phyloP scores from a whole-genome alignment of 2,888 invertebrate species.

The Limnephilus auricula region DNA sequence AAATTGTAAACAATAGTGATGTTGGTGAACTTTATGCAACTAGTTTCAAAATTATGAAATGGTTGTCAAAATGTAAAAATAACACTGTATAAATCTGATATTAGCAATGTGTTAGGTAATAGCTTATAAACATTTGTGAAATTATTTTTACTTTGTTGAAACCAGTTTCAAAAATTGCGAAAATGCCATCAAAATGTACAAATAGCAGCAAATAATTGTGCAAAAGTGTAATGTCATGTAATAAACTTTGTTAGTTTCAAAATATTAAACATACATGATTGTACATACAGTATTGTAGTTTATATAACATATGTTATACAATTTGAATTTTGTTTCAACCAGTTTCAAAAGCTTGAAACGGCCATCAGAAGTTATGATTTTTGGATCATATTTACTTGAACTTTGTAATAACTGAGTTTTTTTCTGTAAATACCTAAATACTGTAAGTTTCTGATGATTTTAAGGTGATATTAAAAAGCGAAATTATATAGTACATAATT shows the following conservation, averaged over 20 bases:
- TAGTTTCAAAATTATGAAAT: too few relatives aligned
- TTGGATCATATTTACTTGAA: background rate
- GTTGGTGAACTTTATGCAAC: too few relatives aligned
- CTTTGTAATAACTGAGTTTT: background rate
- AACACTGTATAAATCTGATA: too few relatives aligned
- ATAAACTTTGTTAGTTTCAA: background rate
- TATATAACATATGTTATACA: background rate
- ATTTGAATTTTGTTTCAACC: background rate
- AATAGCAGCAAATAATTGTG: background rate
- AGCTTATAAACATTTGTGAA: too few relatives aligned
- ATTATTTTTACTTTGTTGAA: background rate
- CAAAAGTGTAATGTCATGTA: too few relatives aligned
- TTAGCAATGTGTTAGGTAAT: too few relatives aligned
- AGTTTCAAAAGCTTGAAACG: background rate
- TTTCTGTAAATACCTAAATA: background rate
- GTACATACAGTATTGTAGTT: too few relatives aligned
- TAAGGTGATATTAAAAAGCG: constrained; percentile 2
- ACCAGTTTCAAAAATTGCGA: too few relatives aligned
- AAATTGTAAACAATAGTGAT: background rate
- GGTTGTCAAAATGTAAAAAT: too few relatives aligned
- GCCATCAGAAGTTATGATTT: background rate
- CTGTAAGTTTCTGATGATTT: background rate
- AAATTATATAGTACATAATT: background rate
- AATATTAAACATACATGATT: background rate
- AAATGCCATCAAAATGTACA: background rate